Base-by-base conservation (phyloP, 1,140 invertebrate species). In the Uloborus diversus region DNA sequence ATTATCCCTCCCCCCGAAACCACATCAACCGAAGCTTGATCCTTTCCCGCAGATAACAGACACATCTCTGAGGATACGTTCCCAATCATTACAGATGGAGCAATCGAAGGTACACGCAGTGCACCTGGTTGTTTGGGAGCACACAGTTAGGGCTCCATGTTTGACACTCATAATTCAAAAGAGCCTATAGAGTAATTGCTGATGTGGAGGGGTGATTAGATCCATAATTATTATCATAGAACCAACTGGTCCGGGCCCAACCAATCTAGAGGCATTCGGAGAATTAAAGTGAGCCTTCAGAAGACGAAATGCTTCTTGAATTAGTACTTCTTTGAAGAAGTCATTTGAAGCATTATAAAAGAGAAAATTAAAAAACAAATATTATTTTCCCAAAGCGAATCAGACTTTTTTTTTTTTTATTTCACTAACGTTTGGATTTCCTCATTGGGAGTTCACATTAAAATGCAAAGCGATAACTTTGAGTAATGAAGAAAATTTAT, bases 141-240 rank as follows among this genome's bases (percentile, higher is more conserved):
- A n/a, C 1, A 9, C 25, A 25, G 23, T 20, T n/a, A 1, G 47
- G 69, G 56, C 57, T 23, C 70, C 59, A 61, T 61, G 66, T 42
- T 61, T 37, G 70, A 64, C 70, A 75, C 70, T 59, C 70, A 75
- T 75, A 62, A 75, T 59, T 75, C 70, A 71, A 61, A 71, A 71
- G 23, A 3, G 33, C 56, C 56, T 33, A 75, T 75, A 75, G 70
- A 75, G 70, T 75, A 75, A 75, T 75, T 75, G 70, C 70, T 75
- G 70, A 75, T 75, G 70, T 42, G 23, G 57, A 51, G 35, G 28
- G 35, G 23, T 59, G 70, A 75, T 75, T 75, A 75, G 57, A 35
- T 27, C 70, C 37, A 62, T 75, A 75, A 75, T 75, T 75, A 75
- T 62, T 62, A 75, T 75, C 56, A 73, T 73, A 73, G 49, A 17